Conservation (phyloP, 2,797 vertebrate genomes). For the Coccyzus lansbergi region DNA sequence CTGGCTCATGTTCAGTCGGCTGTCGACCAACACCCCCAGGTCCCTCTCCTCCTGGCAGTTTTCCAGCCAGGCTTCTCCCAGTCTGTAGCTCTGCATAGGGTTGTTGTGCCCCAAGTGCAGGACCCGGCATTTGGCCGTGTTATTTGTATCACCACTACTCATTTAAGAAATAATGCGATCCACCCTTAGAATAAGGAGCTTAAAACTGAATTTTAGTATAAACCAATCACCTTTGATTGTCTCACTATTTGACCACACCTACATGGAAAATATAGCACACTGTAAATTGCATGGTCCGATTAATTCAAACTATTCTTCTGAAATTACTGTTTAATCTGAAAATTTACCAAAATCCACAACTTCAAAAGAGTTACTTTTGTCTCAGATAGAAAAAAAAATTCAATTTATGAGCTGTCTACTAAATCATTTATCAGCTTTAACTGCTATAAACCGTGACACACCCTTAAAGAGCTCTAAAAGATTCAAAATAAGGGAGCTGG, state of each 20-base stretch:
- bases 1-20: no score
- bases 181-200: background rate
- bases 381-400: background rate
- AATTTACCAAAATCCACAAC: background rate
- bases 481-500: background rate
- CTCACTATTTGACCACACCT: background rate
- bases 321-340: constrained; percentile 11
- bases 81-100: no score
- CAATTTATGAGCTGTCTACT: background rate
- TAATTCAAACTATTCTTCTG: background rate
- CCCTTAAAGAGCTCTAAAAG: background rate
- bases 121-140: no score
- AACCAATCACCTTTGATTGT: background rate
- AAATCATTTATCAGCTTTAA: background rate
- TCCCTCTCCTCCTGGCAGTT: no score
- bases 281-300: background rate
- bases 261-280: background rate
- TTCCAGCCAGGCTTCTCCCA: no score
- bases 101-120: no score
- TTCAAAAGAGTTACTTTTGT: background rate
- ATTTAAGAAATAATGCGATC: background rate
- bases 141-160: background rate
- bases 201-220: background rate
- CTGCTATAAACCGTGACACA: background rate
- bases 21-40: no score